Evolutionary conservation across 2,797 vertebrate species (phyloP).

Genomic region (Coranthus polyacanthus): DNA sequence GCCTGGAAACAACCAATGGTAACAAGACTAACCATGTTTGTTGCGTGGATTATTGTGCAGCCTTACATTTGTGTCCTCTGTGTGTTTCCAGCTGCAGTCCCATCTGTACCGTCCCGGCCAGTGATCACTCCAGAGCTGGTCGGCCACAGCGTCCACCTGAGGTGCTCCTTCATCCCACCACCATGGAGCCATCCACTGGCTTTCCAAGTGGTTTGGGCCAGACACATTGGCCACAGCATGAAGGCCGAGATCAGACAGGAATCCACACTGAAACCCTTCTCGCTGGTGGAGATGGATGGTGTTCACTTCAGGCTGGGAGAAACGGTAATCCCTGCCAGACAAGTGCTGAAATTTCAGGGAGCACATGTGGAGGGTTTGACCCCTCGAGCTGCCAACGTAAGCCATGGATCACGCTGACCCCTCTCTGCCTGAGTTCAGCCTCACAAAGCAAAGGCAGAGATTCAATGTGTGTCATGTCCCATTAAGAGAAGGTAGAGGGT

Average conservation of each 20-base stretch:
- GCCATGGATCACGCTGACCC: constrained; percentile 44
- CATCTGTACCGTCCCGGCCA: constrained; percentile 72
- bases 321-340: constrained; percentile 80
- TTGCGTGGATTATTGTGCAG: background rate
- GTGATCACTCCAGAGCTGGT: constrained; percentile 80
- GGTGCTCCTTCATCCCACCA: constrained; percentile 77
- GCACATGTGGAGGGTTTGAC: constrained; percentile 48
- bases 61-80: background rate
- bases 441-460: constrained; percentile 37
- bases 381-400: no score
- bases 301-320: constrained; percentile 87
- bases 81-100: constrained; percentile 67
- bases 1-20: no score
- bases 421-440: constrained; percentile 29
- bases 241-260: constrained; percentile 86
- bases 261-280: constrained; percentile 77
- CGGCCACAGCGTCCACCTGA: constrained; percentile 80
- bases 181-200: constrained; percentile 52
- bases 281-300: constrained; percentile 85
- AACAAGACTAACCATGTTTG: no score
- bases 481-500: constrained; percentile 37
- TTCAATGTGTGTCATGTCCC: constrained; percentile 32
- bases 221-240: constrained; percentile 76
- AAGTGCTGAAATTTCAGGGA: background rate
- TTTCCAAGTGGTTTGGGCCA: constrained; percentile 83